Evolutionary conservation across 2,888 invertebrate species (phyloP), one percentile per base, ranked within the genome.

Genomic region (Dichetophora obliterata): DNA sequence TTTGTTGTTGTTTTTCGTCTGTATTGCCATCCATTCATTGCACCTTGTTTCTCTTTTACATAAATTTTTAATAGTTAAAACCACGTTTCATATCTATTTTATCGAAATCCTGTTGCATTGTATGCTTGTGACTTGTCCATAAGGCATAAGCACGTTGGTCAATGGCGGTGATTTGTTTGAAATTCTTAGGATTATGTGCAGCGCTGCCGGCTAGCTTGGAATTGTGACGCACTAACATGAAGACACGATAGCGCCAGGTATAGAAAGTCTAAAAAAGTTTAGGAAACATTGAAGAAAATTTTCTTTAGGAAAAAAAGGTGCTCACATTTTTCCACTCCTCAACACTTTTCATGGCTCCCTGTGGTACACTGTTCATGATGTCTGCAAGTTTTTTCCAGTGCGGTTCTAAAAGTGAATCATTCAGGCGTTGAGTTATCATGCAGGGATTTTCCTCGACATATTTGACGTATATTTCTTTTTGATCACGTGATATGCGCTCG

Each of bases 91-190:
- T 85, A 48, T 86, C 86, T 84, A 86, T 84, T 82, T 87, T 86
- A 19, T 87, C 87, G 43, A 83, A 85, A 50, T 87, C 87, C 69
- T 84, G 86, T 43, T 86, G 85, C 34, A 82, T 82, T 75, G 83
- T 83, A 61, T 84, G 85, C 79, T 87, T 87, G 75, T 87, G 87
- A 78, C 87, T 87, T 11, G 88, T 87, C 87, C 87, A 87, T 86
- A 87, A 84, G 37, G 86, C 83, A 61, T 87, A 87, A 5, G 87
- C 87, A 59, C 87, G 85, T 79, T 87, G 87, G 78, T 87, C 87
- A 75, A 87, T 87, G 52, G 85, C 84, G 22, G 87, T 87, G 73
- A 87, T 79, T 37, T 87, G 87, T 75, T 87, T 87, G 72, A 84
- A 87, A 77, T 86, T 87, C 77, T 87, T 87, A 3, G 87, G 85